Conservation (phyloP, 2,888 invertebrate species). For the Therioaphis trifolii region DNA sequence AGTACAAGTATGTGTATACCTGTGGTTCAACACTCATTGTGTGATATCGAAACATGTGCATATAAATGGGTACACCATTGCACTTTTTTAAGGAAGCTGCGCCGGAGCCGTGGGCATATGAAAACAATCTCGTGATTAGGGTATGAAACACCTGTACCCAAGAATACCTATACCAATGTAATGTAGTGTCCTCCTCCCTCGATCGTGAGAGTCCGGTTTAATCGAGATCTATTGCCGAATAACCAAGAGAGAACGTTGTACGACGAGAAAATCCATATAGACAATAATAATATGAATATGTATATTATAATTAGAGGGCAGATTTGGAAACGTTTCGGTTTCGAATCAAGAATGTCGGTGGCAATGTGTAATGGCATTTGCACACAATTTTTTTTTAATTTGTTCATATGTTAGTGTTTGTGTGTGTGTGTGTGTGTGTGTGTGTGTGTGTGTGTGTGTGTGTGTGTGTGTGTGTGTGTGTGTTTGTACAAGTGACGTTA, state of each 20-base stretch:
- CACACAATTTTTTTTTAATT: slow-evolving; percentile 50
- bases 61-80: not conserved
- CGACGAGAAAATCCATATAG: not conserved
- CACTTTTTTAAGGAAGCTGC: not conserved
- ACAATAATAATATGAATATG: not conserved
- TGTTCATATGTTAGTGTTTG: no score
- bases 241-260: not conserved
- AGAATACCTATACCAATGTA: not conserved
- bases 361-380: slow-evolving; percentile 20
- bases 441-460: no score
- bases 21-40: no score
- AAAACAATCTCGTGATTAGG: slow-evolving; percentile 45
- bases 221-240: slow-evolving; percentile 25
- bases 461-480: no score
- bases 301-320: slow-evolving; percentile 47
- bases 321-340: slow-evolving; percentile 45
- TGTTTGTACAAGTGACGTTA: no score
- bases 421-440: no score
- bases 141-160: slow-evolving; percentile 26
- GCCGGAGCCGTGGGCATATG: not conserved
- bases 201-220: slow-evolving; percentile 27
- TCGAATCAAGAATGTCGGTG: slow-evolving; percentile 30
- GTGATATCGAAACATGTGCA: not conserved
- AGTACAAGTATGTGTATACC: no score
- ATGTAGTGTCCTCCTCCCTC: not conserved